Evolutionary conservation across 2,888 invertebrate genomes (phyloP), one percentile per base, ranked within the genome.

Genomic region (Leucozona laternaria): DNA sequence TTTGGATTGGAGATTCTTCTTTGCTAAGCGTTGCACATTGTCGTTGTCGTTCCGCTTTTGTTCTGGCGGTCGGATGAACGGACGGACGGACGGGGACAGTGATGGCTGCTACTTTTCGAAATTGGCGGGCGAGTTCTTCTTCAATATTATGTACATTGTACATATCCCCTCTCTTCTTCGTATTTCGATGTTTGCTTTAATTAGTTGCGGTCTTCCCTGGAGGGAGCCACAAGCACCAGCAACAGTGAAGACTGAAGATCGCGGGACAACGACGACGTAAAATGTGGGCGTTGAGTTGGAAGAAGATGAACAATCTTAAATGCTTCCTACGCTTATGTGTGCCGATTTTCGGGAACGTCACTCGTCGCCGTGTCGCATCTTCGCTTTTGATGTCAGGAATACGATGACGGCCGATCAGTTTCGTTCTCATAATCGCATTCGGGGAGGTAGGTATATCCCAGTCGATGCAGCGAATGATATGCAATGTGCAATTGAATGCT

Each of bases 111-210:
- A 48, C 50, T 66, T 45, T 66, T 48, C 66, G 43, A 77, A 77
- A 73, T 85, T 81, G 81, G 80, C 81, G 73, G 71, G 22, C 66
- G 68, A 77, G 76, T 60, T 76, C 55, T 53, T 45, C 13, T 55
- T 40, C 31, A 17, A 11, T 28, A 31, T 64, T 43, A n/a, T 40
- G 15, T 40, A 15, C 15, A 3, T 1, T n/a, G 2, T 53, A 22
- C 7, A 13, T 53, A 7, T n/a, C n/a, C n/a, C n/a, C 53, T 8
- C 53, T 53, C 25, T 53, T 62, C 40, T 48, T 79, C 22, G 53
- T 64, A 55, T 40, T 71, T 31, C 34, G 72, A 73, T 86, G 86
- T 86, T 86, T 86, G 86, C 81, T 82, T 86, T 86, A 82, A 86
- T 86, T 86, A 86, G 86, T 79, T 79, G 86, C 81, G 82, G 82